These are phyloP conservation scores for Hedya salicella DNA, from an alignment of 2,888 invertebrate species.

Conservation along the genomic window DNA sequence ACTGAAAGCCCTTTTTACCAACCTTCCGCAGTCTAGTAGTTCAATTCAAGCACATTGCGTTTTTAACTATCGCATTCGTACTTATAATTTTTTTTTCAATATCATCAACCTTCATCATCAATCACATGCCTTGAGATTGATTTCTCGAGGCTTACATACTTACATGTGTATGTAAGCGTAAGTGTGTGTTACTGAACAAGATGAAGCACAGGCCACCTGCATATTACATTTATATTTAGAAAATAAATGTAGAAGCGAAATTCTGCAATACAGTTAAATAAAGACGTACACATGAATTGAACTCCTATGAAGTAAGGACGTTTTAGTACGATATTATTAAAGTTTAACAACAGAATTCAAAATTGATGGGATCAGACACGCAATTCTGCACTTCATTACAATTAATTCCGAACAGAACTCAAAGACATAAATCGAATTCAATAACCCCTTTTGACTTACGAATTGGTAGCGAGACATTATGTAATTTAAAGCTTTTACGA, in stretches of 20 bases:
- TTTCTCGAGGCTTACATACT: neutral
- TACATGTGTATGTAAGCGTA: neutral
- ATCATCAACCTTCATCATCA: slow-evolving; percentile 4
- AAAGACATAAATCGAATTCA: slow-evolving; percentile 40
- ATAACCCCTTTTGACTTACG: slow-evolving; percentile 41
- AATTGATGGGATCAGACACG: slow-evolving; percentile 34
- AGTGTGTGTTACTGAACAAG: neutral
- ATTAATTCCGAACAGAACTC: slow-evolving; percentile 28
- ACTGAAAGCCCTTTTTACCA: neutral
- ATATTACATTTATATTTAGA: slow-evolving; percentile 18
- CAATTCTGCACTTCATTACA: slow-evolving; percentile 41
- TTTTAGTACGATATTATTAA: slow-evolving; percentile 2
- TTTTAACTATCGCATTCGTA: neutral
- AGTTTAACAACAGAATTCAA: slow-evolving; percentile 22
- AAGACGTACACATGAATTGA: neutral
- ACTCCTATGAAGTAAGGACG: neutral
- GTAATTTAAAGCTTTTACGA: slow-evolving; percentile 27
- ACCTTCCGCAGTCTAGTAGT: neutral
- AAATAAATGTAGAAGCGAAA: slow-evolving; percentile 30
- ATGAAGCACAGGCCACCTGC: slow-evolving; percentile 6
- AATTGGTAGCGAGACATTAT: slow-evolving; percentile 35
- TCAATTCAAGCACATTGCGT: neutral
- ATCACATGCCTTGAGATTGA: neutral
- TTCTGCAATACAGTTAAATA: neutral
- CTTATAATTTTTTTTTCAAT: neutral